phyloP scores from a whole-genome alignment of 2,797 vertebrate species.

The Okamejei kenojei region DNA sequence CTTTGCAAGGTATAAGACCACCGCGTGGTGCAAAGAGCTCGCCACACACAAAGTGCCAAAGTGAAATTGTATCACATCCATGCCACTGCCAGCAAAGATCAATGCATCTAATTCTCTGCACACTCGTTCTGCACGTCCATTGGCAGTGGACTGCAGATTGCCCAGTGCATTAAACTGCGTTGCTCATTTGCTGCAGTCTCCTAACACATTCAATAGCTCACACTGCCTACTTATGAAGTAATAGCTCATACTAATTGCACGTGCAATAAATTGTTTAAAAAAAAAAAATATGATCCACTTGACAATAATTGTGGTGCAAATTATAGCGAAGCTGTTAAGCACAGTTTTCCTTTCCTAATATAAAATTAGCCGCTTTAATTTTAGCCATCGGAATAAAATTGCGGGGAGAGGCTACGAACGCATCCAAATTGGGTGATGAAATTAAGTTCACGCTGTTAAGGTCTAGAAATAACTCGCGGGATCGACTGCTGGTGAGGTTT shows the following conservation, averaged over 20 bases:
- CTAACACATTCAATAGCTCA: slow-evolving; percentile 2
- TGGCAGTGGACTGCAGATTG: neutral
- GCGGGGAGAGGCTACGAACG: neutral
- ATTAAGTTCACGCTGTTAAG: neutral
- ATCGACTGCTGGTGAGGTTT: neutral
- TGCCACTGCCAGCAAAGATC: neutral
- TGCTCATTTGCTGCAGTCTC: slow-evolving; percentile 5
- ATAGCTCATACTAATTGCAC: slow-evolving; percentile 20
- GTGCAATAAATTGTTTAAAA: neutral
- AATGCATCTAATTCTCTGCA: neutral
- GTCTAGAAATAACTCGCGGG: neutral
- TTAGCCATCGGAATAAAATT: neutral
- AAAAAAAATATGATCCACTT: slow-evolving; percentile 26
- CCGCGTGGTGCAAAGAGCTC: neutral
- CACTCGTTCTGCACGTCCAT: neutral
- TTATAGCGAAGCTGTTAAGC: neutral
- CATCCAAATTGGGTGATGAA: neutral
- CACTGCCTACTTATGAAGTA: slow-evolving; percentile 1
- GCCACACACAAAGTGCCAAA: neutral
- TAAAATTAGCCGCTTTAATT: neutral
- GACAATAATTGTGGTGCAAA: slow-evolving; percentile 18
- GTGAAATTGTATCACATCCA: neutral
- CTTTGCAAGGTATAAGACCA: neutral
- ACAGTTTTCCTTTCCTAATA: neutral
- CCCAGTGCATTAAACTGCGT: neutral